phyloP scores from a whole-genome alignment of 1,140 invertebrate genomes.

The Drosophila kurseongensis region DNA sequence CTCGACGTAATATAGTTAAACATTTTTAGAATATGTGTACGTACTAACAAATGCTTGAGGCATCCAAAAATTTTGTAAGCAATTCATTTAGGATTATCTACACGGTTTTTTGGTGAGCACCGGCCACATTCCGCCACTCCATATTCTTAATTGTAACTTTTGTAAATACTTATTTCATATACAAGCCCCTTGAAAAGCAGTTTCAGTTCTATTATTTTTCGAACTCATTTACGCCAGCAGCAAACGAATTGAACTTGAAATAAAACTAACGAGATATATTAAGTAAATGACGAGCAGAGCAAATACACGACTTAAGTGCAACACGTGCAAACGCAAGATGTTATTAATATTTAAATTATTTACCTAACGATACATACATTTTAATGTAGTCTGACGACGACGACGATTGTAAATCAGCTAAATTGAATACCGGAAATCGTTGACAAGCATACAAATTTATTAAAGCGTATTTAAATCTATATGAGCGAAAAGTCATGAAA shows the following conservation, averaged over 20 bases:
- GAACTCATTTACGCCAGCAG: conserved; percentile 40
- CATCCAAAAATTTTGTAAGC: conserved; percentile 64
- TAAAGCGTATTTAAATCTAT: conserved; percentile 76
- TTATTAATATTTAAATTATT: conserved; percentile 80
- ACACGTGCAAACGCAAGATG: conserved; percentile 50
- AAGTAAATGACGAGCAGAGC: conserved; percentile 15
- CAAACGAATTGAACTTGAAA: conserved; percentile 55
- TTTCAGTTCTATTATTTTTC: conserved; percentile 28
- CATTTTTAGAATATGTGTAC: conserved; percentile 50
- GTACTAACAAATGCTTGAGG: conserved; percentile 61
- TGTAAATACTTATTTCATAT: conserved; percentile 71
- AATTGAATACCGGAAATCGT: conserved; percentile 66
- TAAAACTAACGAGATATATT: conserved; percentile 43
- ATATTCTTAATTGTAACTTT: conserved; percentile 59
- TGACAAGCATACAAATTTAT: conserved; percentile 69
- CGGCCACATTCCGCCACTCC: conserved; percentile 62
- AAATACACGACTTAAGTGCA: conserved; percentile 25
- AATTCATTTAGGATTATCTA: conserved; percentile 57
- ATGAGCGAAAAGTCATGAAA: conserved; percentile 77
- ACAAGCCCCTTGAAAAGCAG: conserved; percentile 15
- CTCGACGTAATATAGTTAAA: conserved; percentile 52
- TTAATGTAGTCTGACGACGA: conserved; percentile 61
- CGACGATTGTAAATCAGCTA: conserved; percentile 68
- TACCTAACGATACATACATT: conserved; percentile 72
- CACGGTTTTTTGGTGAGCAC: conserved; percentile 51